phyloP scores from a whole-genome alignment of 2,797 vertebrate species.

The Aulostomus chinensis region DNA sequence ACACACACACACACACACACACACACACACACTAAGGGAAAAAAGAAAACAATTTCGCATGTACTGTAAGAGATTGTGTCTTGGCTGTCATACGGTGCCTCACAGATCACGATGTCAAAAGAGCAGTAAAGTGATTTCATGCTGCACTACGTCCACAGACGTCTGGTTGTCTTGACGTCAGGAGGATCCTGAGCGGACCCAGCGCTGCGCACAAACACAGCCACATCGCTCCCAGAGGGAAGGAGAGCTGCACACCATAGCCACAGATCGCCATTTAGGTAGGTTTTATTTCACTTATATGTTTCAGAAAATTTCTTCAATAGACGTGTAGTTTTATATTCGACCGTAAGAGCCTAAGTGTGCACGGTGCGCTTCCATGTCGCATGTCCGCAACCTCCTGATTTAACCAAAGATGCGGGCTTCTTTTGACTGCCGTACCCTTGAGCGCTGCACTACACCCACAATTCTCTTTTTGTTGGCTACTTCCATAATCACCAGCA shows the following conservation, averaged over 20 bases:
- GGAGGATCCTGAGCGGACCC: constrained; percentile 65
- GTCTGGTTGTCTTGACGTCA: constrained; percentile 75
- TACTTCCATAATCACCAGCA: constrained; percentile 15
- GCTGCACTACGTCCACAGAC: constrained; percentile 68
- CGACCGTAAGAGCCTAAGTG: neutral
- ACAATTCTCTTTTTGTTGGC: constrained; percentile 18
- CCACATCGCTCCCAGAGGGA: constrained; percentile 63
- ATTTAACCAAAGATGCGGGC: constrained; percentile 44
- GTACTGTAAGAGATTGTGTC: constrained; percentile 23
- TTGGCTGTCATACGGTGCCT: constrained; percentile 17
- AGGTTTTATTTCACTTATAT: constrained; percentile 21
- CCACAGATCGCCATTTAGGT: constrained; percentile 70
- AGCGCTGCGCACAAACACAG: constrained; percentile 69
- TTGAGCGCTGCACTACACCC: constrained; percentile 68
- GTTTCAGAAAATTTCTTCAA: neutral
- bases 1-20: no score
- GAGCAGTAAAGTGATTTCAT: constrained; percentile 54
- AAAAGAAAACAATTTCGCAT: constrained; percentile 16
- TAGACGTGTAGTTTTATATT: neutral
- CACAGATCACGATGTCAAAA: constrained; percentile 35
- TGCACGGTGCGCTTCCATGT: constrained; percentile 9
- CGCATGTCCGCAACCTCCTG: constrained; percentile 39
- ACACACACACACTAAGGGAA: no score
- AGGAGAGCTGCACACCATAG: constrained; percentile 56
- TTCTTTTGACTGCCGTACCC: constrained; percentile 62